phyloP scores from a whole-genome alignment of 37 sponge, comb jelly and placozoan genomes.

The Petrosia ficiformis region DNA sequence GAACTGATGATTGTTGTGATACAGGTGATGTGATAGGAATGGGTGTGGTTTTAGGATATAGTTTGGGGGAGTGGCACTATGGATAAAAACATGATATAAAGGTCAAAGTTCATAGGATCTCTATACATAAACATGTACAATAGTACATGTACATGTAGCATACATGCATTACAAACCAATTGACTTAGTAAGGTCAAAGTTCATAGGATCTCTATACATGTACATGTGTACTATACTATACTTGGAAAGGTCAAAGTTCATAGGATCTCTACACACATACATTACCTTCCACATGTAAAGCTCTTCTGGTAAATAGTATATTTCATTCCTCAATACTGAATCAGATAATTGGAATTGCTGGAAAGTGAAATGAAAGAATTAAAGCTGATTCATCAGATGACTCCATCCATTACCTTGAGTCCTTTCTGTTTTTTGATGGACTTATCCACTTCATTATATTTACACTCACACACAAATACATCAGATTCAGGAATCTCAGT shows the following conservation, averaged over 20 bases:
- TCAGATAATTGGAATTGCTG: conserved; percentile 41
- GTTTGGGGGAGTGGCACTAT: neutral
- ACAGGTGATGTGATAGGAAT: conserved; percentile 3
- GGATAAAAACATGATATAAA: neutral
- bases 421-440: conserved; percentile 63
- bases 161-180: too few relatives aligned
- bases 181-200: too few relatives aligned
- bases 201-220: too few relatives aligned
- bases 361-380: neutral
- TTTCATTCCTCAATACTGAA: conserved; percentile 46
- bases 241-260: too few relatives aligned
- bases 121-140: too few relatives aligned
- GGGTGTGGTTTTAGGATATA: neutral
- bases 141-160: too few relatives aligned
- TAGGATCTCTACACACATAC: neutral
- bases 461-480: conserved; percentile 76
- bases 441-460: conserved; percentile 85
- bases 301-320: conserved; percentile 63
- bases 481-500: conserved; percentile 68
- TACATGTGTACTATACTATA: too few relatives aligned
- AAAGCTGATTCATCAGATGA: neutral
- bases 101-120: neutral
- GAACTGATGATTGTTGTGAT: neutral
- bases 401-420: conserved; percentile 48
- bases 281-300: conserved; percentile 52